Base-by-base conservation (phyloP, 1,140 invertebrate species). In the Mylabris phalerata region DNA sequence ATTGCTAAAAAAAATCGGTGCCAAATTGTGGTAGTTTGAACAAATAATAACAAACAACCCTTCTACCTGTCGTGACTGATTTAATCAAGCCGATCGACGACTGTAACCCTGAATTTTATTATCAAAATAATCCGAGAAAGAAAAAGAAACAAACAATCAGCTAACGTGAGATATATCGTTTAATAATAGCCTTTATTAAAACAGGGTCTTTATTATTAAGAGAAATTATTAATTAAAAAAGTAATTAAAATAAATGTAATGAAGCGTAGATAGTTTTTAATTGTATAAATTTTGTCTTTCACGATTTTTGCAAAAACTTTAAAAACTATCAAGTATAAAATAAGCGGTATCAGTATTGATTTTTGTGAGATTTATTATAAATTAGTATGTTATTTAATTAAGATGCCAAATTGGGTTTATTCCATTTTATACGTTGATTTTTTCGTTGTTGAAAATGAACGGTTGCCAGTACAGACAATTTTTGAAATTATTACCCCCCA, bases 171-270 rank as follows among this genome's bases (percentile, higher is more conserved):
- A 66, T 11, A 46, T 65, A 65, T 64, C 63, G 61, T 57, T 68
- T 68, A 55, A 65, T 68, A 55, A 65, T 65, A 68, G 66, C 66
- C 66, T 68, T 68, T 68, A 61, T 61, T 56, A 66, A 68, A 66
- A 68, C 66, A 68, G 66, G 66, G 66, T 68, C 66, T 61, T 64
- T 64, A 68, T 68, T 62, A 65, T 48, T 56, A 65, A 60, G 60
- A 50, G 26, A 57, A 55, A 55, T 52, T 63, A 61, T 61, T 54
- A 11, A 10, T 4, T 6, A 42, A n/a, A 42, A 10, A 40, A 40
- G 10, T 7, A 42, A 7, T n/a, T 42, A 42, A 42, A 42, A 42
- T 4, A 42, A 32, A 54, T 32, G 45, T 45, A 46, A 45, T 54
- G 46, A 54, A 54, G 46, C 42, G 61, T 67, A 67, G 64, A 57